A percentile compares a stretch with the other conserved stretches of the same genome.
These are phyloP conservation scores for Sipunculus nudus DNA, from an alignment of 2,888 invertebrate genomes.

Conservation along the genomic window DNA sequence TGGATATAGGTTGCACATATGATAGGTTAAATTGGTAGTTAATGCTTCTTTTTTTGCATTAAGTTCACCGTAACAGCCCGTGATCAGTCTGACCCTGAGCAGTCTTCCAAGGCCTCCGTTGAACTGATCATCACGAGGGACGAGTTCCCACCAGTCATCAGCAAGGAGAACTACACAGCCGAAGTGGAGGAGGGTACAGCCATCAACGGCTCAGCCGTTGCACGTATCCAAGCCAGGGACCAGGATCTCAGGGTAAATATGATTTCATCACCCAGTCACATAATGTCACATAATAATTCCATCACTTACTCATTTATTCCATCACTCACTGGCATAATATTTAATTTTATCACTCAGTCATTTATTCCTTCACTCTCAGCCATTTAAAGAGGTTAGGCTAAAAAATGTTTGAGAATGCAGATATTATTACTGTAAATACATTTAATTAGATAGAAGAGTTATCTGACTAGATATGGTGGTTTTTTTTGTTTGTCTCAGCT, in stretches of 20 bases:
- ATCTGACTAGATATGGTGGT: too few species aligned
- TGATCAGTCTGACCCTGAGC: slow-evolving; percentile 49
- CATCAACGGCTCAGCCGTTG: slow-evolving; percentile 28
- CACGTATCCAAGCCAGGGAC: slow-evolving; percentile 29
- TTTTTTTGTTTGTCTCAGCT: too few species aligned
- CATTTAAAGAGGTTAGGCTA: too few species aligned
- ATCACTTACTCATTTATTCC: too few species aligned
- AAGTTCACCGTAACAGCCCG: slow-evolving; percentile 48
- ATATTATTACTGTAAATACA: too few species aligned
- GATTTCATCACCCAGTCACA: not conserved
- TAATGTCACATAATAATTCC: too few species aligned
- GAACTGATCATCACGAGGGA: slow-evolving; percentile 48
- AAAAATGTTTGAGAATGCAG: too few species aligned
- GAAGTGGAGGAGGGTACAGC: slow-evolving; percentile 45
- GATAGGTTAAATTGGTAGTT: not conserved
- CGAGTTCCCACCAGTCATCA: slow-evolving; percentile 45
- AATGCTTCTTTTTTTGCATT: slow-evolving; percentile 5
- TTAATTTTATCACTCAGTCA: too few species aligned
- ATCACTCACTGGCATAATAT: too few species aligned
- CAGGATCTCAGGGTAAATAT: slow-evolving; percentile 30
- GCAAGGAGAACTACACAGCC: slow-evolving; percentile 29
- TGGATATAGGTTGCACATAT: too few species aligned
- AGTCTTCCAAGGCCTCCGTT: slow-evolving; percentile 46
- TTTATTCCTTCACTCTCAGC: too few species aligned
- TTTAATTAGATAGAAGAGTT: too few species aligned